phyloP scores from a whole-genome alignment of 2,888 invertebrate species.

The Adela reaumurella region DNA sequence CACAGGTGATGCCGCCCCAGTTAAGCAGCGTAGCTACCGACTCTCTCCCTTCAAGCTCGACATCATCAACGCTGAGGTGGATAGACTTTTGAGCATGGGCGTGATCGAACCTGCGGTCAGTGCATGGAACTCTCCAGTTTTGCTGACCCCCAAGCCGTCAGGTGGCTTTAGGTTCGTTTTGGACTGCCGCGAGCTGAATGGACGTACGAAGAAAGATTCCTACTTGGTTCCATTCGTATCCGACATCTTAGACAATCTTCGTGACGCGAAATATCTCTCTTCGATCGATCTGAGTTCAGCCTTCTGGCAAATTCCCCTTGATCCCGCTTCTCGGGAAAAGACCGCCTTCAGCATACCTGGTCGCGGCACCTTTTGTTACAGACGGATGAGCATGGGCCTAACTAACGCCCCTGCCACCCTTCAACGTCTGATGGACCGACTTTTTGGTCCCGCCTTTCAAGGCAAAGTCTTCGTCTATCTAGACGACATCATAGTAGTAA shows the following conservation, averaged over 20 bases:
- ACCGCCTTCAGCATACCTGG: slow-evolving; percentile 12
- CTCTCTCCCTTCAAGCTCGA: slow-evolving; percentile 8
- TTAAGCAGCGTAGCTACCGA: slow-evolving; percentile 10
- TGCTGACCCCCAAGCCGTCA: slow-evolving; percentile 13
- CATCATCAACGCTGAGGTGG: slow-evolving; percentile 11
- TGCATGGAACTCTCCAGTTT: slow-evolving; percentile 15
- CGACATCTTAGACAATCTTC: slow-evolving; percentile 16
- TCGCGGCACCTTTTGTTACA: slow-evolving; percentile 11
- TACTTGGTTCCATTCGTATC: slow-evolving; percentile 13
- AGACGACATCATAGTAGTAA: slow-evolving; percentile 14
- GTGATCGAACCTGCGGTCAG: slow-evolving; percentile 15
- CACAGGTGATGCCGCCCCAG: slow-evolving; percentile 1
- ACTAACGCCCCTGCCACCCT: slow-evolving; percentile 15
- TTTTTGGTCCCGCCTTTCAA: slow-evolving; percentile 11
- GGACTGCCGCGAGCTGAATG: slow-evolving; percentile 10
- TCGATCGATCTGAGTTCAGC: slow-evolving; percentile 13
- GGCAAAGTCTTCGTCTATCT: slow-evolving; percentile 11
- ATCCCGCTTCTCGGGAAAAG: slow-evolving; percentile 1
- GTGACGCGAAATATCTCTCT: slow-evolving; percentile 13
- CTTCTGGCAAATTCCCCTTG: slow-evolving; percentile 7
- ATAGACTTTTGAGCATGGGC: slow-evolving; percentile 12
- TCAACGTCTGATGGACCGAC: slow-evolving; percentile 14
- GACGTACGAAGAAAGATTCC: slow-evolving; percentile 6
- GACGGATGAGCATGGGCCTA: no score
- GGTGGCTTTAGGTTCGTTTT: slow-evolving; percentile 12